Evolutionary conservation across 1,140 invertebrate genomes (phyloP).

Genomic region (Microvelia longipes): DNA sequence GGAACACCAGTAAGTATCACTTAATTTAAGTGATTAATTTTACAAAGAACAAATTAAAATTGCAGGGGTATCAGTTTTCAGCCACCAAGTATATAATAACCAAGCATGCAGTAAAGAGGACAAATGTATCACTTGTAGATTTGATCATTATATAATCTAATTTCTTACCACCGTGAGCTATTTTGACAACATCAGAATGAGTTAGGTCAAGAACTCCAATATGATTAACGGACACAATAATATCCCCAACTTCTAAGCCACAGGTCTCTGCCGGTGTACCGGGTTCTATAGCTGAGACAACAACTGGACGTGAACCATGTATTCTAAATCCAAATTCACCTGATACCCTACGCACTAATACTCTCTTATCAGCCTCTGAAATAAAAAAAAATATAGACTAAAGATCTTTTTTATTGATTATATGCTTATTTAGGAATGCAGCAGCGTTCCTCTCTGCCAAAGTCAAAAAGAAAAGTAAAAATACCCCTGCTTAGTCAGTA

Average conservation of each 20-base stretch:
- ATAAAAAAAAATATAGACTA: conserved; percentile 13
- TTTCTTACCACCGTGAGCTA: conserved; percentile 68
- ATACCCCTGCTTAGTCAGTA: too few species aligned
- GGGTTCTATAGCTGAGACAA: conserved; percentile 85
- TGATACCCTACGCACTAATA: conserved; percentile 60
- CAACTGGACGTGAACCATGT: conserved; percentile 85
- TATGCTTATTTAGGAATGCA: neutral
- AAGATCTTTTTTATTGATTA: neutral
- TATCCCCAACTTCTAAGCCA: conserved; percentile 84
- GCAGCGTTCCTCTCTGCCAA: too few species aligned
- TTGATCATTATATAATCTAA: too few species aligned
- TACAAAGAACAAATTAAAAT: too few species aligned
- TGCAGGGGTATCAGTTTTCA: too few species aligned
- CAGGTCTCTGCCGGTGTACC: conserved; percentile 78
- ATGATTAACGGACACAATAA: conserved; percentile 81
- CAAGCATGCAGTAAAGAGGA: too few species aligned
- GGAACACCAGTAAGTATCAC: too few species aligned
- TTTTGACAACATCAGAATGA: conserved; percentile 86
- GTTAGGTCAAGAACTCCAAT: conserved; percentile 77
- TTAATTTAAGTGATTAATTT: too few species aligned
- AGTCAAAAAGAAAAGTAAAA: too few species aligned
- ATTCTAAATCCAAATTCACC: conserved; percentile 92
- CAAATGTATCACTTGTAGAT: too few species aligned
- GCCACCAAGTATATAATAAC: too few species aligned
- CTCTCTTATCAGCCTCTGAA: conserved; percentile 71